Base-by-base conservation (phyloP, 1,140 invertebrate genomes). In the Drosophila trapezifrons region DNA sequence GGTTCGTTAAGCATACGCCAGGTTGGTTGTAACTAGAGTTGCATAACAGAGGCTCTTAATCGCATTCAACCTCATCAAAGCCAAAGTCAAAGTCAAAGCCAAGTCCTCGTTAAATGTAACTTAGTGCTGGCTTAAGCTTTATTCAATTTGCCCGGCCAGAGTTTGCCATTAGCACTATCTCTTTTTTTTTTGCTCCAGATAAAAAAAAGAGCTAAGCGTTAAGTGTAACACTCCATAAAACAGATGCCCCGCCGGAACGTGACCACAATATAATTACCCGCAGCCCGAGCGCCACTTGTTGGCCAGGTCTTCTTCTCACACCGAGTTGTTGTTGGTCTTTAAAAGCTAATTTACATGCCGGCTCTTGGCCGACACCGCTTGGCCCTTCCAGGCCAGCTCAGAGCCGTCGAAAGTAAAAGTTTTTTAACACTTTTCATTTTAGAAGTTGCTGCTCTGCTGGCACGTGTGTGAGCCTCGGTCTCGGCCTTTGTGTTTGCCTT, bases 181-280 rank as follows among this genome's bases (percentile, higher is more conserved):
- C 46, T 43, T 29, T 49, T 38, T 42, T 63, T 27, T 27, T 27
- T 5, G 6, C 58, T 69, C 60, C 46, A 15, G 7, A 17, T 27
- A 15, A 32, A 13, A n/a, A 46, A 46, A 27, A 13, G 7, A 77
- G 81, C 80, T 86, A 64, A 71, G 55, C 56, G 82, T 87, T 90
- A 90, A 90, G 83, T 90, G 87, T 90, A 90, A 87, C 87, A 90
- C 80, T 60, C 63, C 69, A 80, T 87, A 80, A 90, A 90, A 67
- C 77, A 87, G 87, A 90, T 90, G 87, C 87, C 77, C 51, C 52
- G 73, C 64, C 51, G 49, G 75, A 83, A 90, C 87, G 87, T 90
- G 87, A 90, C 87, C 87, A 76, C 82, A 86, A 90, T 90, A 90
- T 86, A 90, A 90, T 90, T 90, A 90, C 82, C 87, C 71, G 71